Percentiles rank a stretch among this genome's conserved stretches.
These are phyloP conservation scores for Pandemis heparana DNA, from an alignment of 2,888 invertebrate genomes.

Conservation along the genomic window DNA sequence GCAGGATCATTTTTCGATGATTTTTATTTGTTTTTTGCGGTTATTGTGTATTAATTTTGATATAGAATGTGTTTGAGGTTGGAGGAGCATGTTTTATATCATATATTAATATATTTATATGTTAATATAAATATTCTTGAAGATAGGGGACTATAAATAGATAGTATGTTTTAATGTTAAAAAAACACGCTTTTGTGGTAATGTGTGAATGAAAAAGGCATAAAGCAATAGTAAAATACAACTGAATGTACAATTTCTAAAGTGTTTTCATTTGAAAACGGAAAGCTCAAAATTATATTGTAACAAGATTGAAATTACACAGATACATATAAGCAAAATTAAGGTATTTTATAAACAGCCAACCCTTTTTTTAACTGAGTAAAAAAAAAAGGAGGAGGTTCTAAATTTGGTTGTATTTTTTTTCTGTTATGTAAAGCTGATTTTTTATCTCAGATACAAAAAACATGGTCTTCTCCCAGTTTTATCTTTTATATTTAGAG, in stretches of 20 bases:
- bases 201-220: background rate
- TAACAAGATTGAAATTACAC: too few relatives aligned
- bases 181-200: background rate
- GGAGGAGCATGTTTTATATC: conserved; percentile 6
- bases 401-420: too few relatives aligned
- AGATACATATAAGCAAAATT: too few relatives aligned
- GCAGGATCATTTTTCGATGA: conserved; percentile 7
- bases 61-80: background rate
- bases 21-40: background rate
- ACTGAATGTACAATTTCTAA: background rate
- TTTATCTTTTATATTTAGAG: too few relatives aligned
- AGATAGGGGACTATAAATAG: background rate
- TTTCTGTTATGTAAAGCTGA: too few relatives aligned
- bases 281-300: too few relatives aligned
- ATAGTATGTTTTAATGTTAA: background rate
- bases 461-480: too few relatives aligned
- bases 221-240: background rate
- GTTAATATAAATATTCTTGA: background rate
- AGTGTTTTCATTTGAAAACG: background rate
- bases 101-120: background rate
- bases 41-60: background rate
- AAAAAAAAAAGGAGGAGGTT: too few relatives aligned
- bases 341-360: too few relatives aligned
- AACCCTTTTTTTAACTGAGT: too few relatives aligned
- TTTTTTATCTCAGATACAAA: too few relatives aligned